Percentiles rank a stretch among this genome's conserved stretches.
phyloP scores from a whole-genome alignment of 2,113 vertebrate genomes.

The Phrynocephalus versicolor region DNA sequence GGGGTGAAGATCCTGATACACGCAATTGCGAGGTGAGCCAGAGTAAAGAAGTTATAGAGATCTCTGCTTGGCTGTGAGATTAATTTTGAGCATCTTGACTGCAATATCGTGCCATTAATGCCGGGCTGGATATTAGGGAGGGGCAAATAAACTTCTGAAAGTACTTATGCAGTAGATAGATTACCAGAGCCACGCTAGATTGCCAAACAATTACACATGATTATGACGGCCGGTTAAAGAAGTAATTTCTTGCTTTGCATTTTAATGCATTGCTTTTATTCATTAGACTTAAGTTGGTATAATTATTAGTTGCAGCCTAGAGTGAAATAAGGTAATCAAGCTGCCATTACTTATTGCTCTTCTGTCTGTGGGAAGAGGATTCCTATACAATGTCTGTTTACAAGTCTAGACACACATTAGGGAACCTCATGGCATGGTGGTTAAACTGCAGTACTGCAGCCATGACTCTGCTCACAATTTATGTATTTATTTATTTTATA shows the following conservation, averaged over 20 bases:
- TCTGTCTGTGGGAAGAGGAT: constrained; percentile 35
- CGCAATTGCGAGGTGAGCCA: background rate
- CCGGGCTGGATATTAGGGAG: constrained; percentile 33
- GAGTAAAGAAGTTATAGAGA: background rate
- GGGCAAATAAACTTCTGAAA: background rate
- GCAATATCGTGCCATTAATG: background rate
- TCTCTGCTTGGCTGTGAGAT: background rate
- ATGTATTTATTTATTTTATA: no score
- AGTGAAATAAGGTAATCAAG: constrained; percentile 58
- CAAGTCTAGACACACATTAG: background rate
- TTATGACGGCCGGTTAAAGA: constrained; percentile 37
- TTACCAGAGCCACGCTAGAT: constrained; percentile 44
- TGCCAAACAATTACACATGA: constrained; percentile 46
- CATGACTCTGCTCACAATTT: no score
- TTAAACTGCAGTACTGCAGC: no score
- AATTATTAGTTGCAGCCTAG: constrained; percentile 63
- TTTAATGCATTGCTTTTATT: constrained; percentile 58
- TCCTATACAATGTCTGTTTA: constrained; percentile 19
- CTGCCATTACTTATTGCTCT: constrained; percentile 38
- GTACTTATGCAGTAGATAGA: constrained; percentile 32
- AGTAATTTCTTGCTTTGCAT: constrained; percentile 50
- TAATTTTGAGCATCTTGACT: background rate
- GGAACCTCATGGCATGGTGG: background rate
- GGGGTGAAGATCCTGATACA: background rate
- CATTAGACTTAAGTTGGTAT: constrained; percentile 60